Evolutionary conservation across 2,888 invertebrate species (phyloP).

Genomic region (Cheilosia soror): DNA sequence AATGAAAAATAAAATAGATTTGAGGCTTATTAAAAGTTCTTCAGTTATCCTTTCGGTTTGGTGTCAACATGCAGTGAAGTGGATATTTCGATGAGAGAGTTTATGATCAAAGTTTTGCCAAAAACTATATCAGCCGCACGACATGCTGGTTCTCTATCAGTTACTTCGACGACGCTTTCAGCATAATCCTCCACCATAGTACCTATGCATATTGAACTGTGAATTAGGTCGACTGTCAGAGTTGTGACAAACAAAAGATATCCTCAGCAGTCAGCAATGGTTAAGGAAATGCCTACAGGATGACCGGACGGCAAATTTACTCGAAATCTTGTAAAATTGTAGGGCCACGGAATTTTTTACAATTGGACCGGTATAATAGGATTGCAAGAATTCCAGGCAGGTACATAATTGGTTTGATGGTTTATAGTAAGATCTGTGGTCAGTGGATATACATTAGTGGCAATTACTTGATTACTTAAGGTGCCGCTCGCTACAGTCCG

Average conservation of each 20-base stretch:
- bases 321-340: slow-evolving; percentile 9
- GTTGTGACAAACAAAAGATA: neutral
- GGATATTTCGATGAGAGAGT: slow-evolving; percentile 33
- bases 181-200: slow-evolving; percentile 3
- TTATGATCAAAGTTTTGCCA: slow-evolving; percentile 41
- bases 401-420: too few relatives aligned
- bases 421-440: too few relatives aligned
- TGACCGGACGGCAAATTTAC: slow-evolving; percentile 4
- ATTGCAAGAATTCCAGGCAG: too few relatives aligned
- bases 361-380: too few relatives aligned
- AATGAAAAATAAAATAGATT: slow-evolving; percentile 57
- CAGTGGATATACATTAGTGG: too few relatives aligned
- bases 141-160: neutral
- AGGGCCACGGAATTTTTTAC: too few relatives aligned
- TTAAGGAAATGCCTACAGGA: slow-evolving; percentile 3
- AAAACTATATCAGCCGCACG: slow-evolving; percentile 13
- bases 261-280: neutral
- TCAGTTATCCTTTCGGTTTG: slow-evolving; percentile 44
- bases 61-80: slow-evolving; percentile 53
- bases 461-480: too few relatives aligned
- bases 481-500: too few relatives aligned
- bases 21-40: slow-evolving; percentile 70
- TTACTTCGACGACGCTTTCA: slow-evolving; percentile 45
- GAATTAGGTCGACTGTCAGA: neutral
- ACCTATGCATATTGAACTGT: neutral